A percentile compares a stretch with the other conserved stretches of the same genome.
These are phyloP conservation scores for Alloplasta piceator DNA, from an alignment of 2,888 invertebrate genomes.

Conservation along the genomic window DNA sequence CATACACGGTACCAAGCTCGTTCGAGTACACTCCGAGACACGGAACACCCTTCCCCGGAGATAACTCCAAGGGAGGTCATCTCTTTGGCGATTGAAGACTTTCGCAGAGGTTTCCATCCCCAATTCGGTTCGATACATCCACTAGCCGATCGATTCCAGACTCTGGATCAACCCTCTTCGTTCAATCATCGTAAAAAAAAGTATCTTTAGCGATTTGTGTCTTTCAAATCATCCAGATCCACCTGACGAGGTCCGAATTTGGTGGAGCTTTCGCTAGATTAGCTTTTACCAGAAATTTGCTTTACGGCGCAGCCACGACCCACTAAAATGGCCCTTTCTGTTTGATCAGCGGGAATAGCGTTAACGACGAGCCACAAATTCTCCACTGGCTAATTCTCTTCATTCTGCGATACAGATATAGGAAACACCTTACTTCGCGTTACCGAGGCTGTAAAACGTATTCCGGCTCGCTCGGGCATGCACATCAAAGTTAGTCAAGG, in stretches of 20 bases:
- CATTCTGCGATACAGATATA: neutral
- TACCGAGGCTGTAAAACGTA: slow-evolving; percentile 17
- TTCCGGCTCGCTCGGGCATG: neutral
- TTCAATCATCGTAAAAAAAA: too few relatives aligned
- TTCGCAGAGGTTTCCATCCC: neutral
- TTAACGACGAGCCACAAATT: slow-evolving; percentile 33
- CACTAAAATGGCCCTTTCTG: slow-evolving; percentile 4
- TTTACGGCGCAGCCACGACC: neutral
- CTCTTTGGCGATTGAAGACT: slow-evolving; percentile 37
- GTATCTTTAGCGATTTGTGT: too few relatives aligned
- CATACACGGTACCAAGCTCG: slow-evolving; percentile 20
- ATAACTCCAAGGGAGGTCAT: slow-evolving; percentile 35
- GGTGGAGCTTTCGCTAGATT: too few relatives aligned
- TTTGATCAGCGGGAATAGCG: slow-evolving; percentile 38
- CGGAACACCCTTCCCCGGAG: slow-evolving; percentile 35
- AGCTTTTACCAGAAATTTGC: too few relatives aligned
- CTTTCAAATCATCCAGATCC: too few relatives aligned
- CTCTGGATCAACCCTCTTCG: too few relatives aligned
- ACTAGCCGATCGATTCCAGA: too few relatives aligned
- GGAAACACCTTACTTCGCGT: slow-evolving; percentile 53
- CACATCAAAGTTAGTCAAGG: slow-evolving; percentile 26
- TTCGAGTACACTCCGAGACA: neutral
- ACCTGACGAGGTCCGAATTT: too few relatives aligned
- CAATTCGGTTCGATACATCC: too few relatives aligned
- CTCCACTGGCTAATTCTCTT: slow-evolving; percentile 37